phyloP scores from a whole-genome alignment of 2,113 vertebrate species.

The Ptilorrhoa leucosticta region DNA sequence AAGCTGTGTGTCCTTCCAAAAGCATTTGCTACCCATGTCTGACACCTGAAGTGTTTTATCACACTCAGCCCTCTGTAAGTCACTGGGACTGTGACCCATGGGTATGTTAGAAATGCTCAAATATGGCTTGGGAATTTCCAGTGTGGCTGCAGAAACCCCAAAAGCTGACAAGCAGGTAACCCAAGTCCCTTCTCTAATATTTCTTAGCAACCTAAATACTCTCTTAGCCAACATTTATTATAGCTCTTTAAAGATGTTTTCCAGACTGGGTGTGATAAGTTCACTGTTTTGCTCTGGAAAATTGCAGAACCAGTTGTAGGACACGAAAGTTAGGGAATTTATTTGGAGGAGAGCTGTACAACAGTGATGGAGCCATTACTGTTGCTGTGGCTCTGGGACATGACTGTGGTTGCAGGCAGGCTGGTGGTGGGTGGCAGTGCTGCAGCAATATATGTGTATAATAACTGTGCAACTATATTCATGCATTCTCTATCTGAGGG shows the following conservation, averaged over 20 bases:
- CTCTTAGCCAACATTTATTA: neutral
- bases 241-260: neutral
- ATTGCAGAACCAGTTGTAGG: neutral
- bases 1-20: neutral
- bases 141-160: neutral
- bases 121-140: neutral
- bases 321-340: neutral
- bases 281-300: neutral
- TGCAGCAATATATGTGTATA: neutral
- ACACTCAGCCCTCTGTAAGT: neutral
- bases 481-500: neutral
- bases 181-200: constrained; percentile 6
- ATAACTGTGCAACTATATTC: neutral
- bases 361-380: too few species aligned
- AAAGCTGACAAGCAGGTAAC: neutral
- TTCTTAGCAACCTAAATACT: neutral
- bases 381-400: neutral
- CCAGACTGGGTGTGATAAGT: neutral
- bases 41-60: constrained; percentile 33
- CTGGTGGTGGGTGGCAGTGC: neutral
- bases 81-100: neutral
- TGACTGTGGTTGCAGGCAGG: neutral
- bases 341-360: neutral
- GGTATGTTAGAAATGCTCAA: neutral
- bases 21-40: neutral